Conservation (phyloP, 2,113 vertebrate genomes). For the Chrysochloris asiatica region DNA sequence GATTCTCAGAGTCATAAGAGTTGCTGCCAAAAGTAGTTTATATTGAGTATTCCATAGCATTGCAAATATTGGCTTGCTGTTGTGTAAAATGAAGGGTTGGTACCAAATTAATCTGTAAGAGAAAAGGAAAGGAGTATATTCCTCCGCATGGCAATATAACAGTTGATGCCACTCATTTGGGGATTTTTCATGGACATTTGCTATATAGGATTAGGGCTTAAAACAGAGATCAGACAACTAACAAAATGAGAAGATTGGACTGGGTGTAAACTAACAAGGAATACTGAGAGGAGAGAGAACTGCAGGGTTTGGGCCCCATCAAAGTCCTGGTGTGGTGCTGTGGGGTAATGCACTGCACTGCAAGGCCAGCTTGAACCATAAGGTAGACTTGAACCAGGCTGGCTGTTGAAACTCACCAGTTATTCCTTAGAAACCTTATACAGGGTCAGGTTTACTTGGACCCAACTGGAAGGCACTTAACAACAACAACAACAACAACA, state of each 20-base stretch:
- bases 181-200: not conserved
- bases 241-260: not conserved
- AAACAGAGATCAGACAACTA: not conserved
- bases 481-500: too few relatives aligned
- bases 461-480: too few relatives aligned
- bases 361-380: too few relatives aligned
- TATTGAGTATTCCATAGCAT: constrained; percentile 29
- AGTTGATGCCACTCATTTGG: not conserved
- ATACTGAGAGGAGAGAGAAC: not conserved
- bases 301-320: not conserved
- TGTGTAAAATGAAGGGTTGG: not conserved
- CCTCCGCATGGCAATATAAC: not conserved
- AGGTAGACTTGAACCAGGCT: too few relatives aligned
- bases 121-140: not conserved
- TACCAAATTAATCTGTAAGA: not conserved
- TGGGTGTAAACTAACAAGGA: not conserved
- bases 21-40: constrained; percentile 46
- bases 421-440: too few relatives aligned
- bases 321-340: too few relatives aligned
- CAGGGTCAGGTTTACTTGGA: too few relatives aligned
- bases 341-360: too few relatives aligned
- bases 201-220: not conserved
- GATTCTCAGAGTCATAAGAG: constrained; percentile 39
- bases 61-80: constrained; percentile 17
- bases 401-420: too few relatives aligned